Conservation (phyloP, 2,797 vertebrate genomes). For the Dendrocincla tyrannina region DNA sequence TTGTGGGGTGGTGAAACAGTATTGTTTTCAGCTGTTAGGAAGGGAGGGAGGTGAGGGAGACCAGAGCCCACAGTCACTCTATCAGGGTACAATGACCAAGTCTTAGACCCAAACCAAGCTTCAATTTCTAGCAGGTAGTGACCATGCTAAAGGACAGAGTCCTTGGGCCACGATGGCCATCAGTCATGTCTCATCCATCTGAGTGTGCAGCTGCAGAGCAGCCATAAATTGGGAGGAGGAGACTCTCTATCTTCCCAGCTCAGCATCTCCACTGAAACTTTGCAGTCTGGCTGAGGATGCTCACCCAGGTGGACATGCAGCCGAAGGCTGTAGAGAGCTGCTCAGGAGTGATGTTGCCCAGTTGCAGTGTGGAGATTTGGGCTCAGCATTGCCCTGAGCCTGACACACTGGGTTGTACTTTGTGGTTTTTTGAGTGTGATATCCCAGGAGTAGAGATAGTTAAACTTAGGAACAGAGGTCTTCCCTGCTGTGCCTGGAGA, state of each 20-base stretch:
- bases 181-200: neutral
- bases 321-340: neutral
- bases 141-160: neutral
- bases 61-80: neutral
- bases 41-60: neutral
- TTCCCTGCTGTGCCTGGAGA: neutral
- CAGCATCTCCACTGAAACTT: neutral
- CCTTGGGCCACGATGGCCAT: accelerated
- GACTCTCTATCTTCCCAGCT: neutral
- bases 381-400: neutral
- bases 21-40: neutral
- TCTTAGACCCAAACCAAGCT: neutral
- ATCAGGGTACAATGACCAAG: neutral
- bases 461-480: neutral
- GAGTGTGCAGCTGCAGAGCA: neutral
- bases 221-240: neutral
- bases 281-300: neutral
- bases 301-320: accelerated
- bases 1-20: neutral
- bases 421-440: neutral
- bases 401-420: accelerated
- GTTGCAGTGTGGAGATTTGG: neutral
- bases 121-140: neutral
- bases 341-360: neutral
- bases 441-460: neutral